These are phyloP conservation scores for Dromius quadrimaculatus DNA, from an alignment of 2,888 invertebrate genomes.

Conservation along the genomic window DNA sequence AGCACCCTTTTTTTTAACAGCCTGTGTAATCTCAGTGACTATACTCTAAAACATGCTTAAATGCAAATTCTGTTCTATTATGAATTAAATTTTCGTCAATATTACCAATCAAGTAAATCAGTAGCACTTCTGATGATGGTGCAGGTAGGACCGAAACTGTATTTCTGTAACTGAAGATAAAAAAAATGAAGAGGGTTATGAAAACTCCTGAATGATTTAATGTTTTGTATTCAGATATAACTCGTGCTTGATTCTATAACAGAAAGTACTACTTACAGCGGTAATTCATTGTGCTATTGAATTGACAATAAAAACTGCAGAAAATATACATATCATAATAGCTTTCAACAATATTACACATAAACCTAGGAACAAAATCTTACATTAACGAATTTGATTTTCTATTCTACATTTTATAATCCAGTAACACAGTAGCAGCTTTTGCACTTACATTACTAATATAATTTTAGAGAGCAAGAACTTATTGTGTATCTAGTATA, in stretches of 20 bases:
- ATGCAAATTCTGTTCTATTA: too few species aligned
- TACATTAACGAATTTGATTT: slow-evolving; percentile 32
- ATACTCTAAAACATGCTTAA: too few species aligned
- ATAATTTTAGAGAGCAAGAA: slow-evolving; percentile 45
- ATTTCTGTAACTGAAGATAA: too few species aligned
- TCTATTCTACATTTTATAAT: slow-evolving; percentile 31
- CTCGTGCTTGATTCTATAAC: slow-evolving; percentile 30
- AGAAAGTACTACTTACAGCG: slow-evolving; percentile 15
- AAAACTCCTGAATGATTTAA: slow-evolving; percentile 23
- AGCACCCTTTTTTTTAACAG: too few species aligned
- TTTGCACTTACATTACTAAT: slow-evolving; percentile 47
- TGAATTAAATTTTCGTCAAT: too few species aligned
- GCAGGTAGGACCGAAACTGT: too few species aligned
- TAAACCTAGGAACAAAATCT: slow-evolving; percentile 43
- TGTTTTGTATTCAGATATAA: slow-evolving; percentile 30
- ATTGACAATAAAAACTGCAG: slow-evolving; percentile 22
- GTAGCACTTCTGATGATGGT: too few species aligned
- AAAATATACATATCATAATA: slow-evolving; percentile 34
- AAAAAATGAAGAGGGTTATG: too few species aligned
- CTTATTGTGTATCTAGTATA: slow-evolving; percentile 9
- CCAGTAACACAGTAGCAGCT: slow-evolving; percentile 51
- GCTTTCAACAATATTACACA: slow-evolving; percentile 41
- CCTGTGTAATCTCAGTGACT: too few species aligned
- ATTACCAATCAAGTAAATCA: too few species aligned
- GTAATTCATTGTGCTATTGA: slow-evolving; percentile 32